phyloP scores from a whole-genome alignment of 2,888 invertebrate species.

The Eupeodes latifasciatus region DNA sequence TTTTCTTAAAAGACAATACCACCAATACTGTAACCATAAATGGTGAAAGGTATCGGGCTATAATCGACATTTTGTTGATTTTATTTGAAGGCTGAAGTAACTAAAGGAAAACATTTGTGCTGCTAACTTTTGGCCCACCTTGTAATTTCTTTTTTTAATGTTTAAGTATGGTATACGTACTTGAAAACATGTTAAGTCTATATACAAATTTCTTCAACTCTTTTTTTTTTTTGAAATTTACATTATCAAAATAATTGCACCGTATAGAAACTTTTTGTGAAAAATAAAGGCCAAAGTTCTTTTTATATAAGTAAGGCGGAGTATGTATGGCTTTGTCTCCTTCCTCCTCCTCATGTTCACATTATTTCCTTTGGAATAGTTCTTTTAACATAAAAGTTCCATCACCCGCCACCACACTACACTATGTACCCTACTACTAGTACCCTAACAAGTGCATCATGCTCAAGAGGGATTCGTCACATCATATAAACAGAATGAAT shows the following conservation, averaged over 20 bases:
- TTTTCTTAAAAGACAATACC: too few species aligned
- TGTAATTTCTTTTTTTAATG: background rate
- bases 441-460: slow-evolving; percentile 56
- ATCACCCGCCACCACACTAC: background rate
- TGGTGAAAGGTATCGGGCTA: too few species aligned
- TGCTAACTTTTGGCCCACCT: too few species aligned
- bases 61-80: too few species aligned
- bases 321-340: background rate
- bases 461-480: slow-evolving; percentile 56
- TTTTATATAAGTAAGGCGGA: background rate
- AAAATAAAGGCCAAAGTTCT: slow-evolving; percentile 48
- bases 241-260: slow-evolving; percentile 32
- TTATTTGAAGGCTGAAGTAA: too few species aligned
- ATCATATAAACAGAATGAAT: slow-evolving; percentile 41
- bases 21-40: too few species aligned
- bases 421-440: background rate
- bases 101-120: too few species aligned
- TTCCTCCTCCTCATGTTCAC: slow-evolving; percentile 6
- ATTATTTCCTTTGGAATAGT: slow-evolving; percentile 37
- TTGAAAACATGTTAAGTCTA: too few species aligned
- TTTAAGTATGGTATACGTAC: background rate
- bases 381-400: slow-evolving; percentile 40
- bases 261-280: slow-evolving; percentile 29
- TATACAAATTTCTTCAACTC: background rate
- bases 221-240: background rate